Conservation (phyloP, 2,797 vertebrate species). For the Cottoperca gobio region DNA sequence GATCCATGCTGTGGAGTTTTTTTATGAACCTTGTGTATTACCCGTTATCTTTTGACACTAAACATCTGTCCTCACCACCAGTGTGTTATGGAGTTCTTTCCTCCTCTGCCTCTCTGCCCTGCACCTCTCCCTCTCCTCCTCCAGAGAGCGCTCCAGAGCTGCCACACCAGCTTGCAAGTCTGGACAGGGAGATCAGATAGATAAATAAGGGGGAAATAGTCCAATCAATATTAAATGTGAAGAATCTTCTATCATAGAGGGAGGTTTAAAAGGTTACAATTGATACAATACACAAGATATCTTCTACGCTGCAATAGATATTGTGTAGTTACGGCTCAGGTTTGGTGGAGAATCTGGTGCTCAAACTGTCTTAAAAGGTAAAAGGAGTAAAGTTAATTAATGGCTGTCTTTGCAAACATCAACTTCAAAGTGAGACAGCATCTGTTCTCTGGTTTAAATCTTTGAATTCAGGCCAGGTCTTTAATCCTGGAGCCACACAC, state of each 20-base stretch:
- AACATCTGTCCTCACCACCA: constrained; percentile 81
- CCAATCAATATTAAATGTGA: neutral
- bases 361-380: neutral
- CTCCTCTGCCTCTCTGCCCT: constrained; percentile 83
- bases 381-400: constrained; percentile 3
- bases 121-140: constrained; percentile 79
- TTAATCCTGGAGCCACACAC: constrained; percentile 36
- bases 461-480: constrained; percentile 45
- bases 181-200: constrained; percentile 47
- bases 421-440: neutral
- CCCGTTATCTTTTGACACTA: neutral
- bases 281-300: neutral
- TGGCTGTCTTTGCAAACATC: neutral
- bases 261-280: neutral
- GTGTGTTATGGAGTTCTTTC: constrained; percentile 82
- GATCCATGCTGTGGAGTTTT: neutral
- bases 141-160: constrained; percentile 80
- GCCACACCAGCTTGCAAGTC: constrained; percentile 76
- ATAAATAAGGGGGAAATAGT: neutral
- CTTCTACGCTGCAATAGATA: neutral
- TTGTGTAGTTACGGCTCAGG: neutral
- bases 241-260: neutral
- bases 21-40: neutral
- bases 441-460: constrained; percentile 16
- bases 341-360: neutral